These are phyloP conservation scores for Muscicapa striata DNA, from an alignment of 2,797 vertebrate species.

Conservation along the genomic window DNA sequence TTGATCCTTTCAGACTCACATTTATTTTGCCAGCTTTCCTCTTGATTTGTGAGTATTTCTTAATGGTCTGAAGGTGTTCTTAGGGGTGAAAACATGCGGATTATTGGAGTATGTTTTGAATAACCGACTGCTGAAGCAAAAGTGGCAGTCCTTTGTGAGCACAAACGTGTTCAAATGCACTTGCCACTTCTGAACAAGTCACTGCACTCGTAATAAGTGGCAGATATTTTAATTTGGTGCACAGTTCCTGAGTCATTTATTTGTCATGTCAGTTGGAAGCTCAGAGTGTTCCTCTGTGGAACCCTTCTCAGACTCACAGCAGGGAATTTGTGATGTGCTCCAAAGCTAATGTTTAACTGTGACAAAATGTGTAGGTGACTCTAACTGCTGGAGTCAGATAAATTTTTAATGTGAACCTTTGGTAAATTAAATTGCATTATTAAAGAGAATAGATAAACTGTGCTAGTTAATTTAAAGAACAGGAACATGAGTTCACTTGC, in stretches of 20 bases:
- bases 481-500: background rate
- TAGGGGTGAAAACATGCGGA: background rate
- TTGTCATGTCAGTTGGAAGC: slow-evolving; percentile 10
- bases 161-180: background rate
- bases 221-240: slow-evolving; percentile 39
- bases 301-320: background rate
- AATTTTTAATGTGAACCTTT: slow-evolving; percentile 66
- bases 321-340: slow-evolving; percentile 53
- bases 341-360: slow-evolving; percentile 60
- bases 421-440: slow-evolving; percentile 71
- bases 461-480: slow-evolving; percentile 32
- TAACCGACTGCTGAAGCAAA: background rate
- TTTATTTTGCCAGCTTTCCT: background rate
- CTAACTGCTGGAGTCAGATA: slow-evolving; percentile 41
- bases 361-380: slow-evolving; percentile 63
- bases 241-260: slow-evolving; percentile 32
- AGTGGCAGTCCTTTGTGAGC: background rate
- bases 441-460: slow-evolving; percentile 58
- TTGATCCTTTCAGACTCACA: background rate
- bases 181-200: background rate
- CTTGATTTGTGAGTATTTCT: background rate
- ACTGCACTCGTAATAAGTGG: background rate
- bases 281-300: background rate
- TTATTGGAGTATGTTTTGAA: background rate
- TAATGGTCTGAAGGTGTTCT: background rate